Evolutionary conservation across 2,797 vertebrate genomes (phyloP).

Genomic region (Emys orbicularis): DNA sequence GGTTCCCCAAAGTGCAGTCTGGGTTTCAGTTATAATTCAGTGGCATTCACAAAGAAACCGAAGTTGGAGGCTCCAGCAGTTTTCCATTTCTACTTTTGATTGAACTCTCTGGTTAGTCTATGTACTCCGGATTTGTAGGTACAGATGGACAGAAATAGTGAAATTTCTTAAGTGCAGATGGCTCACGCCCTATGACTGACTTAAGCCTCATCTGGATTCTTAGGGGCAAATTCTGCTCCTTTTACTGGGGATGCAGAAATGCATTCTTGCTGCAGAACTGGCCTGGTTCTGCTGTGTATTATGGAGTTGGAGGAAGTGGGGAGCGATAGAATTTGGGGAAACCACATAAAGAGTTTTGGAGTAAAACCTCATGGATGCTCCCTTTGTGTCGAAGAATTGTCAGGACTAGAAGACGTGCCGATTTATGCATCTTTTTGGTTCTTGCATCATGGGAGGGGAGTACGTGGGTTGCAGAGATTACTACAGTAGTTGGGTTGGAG

Average conservation of each 20-base stretch:
- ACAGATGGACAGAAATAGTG: neutral
- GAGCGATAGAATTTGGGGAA: neutral
- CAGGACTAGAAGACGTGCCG: neutral
- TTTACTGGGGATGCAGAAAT: neutral
- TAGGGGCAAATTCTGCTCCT: neutral
- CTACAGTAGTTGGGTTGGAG: neutral
- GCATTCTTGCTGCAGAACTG: accelerated
- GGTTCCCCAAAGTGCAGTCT: neutral
- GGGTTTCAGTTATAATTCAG: neutral
- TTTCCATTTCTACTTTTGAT: neutral
- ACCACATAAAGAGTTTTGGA: neutral
- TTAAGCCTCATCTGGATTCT: neutral
- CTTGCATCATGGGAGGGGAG: neutral
- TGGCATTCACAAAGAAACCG: neutral
- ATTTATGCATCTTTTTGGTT: neutral
- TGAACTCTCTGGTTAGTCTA: neutral
- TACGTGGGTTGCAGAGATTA: neutral
- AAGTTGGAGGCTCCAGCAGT: neutral
- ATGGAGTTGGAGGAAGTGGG: neutral
- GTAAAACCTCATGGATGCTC: neutral
- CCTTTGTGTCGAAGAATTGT: neutral
- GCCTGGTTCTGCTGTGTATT: neutral
- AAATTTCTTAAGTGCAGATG: neutral
- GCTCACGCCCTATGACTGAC: neutral
- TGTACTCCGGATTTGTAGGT: neutral